A percentile compares a stretch with the other conserved stretches of the same genome.
phyloP scores from a whole-genome alignment of 1,140 invertebrate genomes.

The Centruroides vittatus region DNA sequence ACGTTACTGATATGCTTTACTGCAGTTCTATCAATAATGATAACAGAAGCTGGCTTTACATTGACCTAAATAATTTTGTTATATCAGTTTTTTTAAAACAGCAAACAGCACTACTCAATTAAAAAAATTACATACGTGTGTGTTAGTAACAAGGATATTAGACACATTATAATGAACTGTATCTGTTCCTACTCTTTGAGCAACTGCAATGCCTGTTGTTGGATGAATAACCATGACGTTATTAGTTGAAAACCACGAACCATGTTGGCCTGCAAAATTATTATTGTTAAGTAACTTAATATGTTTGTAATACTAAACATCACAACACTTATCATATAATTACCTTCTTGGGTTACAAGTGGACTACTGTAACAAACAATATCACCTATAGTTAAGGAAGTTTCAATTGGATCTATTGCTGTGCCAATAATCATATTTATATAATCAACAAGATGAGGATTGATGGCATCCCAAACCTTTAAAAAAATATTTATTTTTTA shows the following conservation, averaged over 20 bases:
- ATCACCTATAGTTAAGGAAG: constrained; percentile 23
- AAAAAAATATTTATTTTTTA: neutral
- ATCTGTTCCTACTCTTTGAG: constrained; percentile 20
- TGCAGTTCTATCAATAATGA: constrained; percentile 2
- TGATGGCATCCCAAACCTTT: constrained; percentile 30
- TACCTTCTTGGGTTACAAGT: constrained; percentile 25
- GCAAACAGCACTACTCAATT: neutral
- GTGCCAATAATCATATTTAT: constrained; percentile 28
- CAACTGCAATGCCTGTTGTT: constrained; percentile 22
- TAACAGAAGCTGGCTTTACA: neutral
- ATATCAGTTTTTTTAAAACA: neutral
- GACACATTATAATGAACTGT: constrained; percentile 25
- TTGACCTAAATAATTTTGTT: constrained; percentile 1
- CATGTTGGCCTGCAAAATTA: constrained; percentile 18
- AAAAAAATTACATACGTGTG: constrained; percentile 20
- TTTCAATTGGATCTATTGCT: constrained; percentile 25
- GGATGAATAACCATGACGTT: constrained; percentile 19
- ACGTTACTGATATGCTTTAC: constrained; percentile 1
- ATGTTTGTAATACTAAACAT: neutral
- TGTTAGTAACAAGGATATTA: constrained; percentile 21
- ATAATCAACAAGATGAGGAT: constrained; percentile 28
- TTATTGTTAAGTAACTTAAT: neutral
- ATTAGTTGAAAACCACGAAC: constrained; percentile 22
- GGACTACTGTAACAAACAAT: constrained; percentile 28
- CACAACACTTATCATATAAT: neutral